Conservation (phyloP, 2,113 vertebrate species). For the Protomyctophum bolini region DNA sequence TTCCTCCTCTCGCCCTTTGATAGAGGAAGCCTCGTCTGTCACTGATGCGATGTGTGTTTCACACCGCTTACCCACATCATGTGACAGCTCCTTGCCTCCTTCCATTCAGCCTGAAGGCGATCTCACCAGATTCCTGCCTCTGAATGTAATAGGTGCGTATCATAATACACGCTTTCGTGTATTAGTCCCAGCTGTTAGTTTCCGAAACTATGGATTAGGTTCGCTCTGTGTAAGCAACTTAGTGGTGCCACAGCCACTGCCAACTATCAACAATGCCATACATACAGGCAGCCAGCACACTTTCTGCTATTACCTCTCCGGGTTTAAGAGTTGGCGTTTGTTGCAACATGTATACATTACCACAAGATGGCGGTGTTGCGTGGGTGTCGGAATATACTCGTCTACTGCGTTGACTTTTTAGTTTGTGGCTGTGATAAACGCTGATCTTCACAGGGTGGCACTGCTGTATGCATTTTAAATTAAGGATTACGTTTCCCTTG, state of each 20-base stretch:
- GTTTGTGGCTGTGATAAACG: slow-evolving; percentile 9
- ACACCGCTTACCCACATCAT: slow-evolving; percentile 43
- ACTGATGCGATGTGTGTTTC: slow-evolving; percentile 41
- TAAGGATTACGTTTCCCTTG: too few species aligned
- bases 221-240: slow-evolving; percentile 25
- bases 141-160: neutral
- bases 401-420: neutral
- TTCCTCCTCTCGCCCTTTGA: neutral
- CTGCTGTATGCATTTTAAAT: slow-evolving; percentile 36
- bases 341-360: neutral
- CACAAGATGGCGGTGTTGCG: slow-evolving; percentile 47
- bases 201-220: neutral
- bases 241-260: slow-evolving; percentile 12
- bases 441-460: slow-evolving; percentile 49
- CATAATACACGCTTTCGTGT: neutral
- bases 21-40: slow-evolving; percentile 34
- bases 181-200: neutral
- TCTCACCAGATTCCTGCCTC: slow-evolving; percentile 24
- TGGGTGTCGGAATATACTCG: neutral
- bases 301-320: slow-evolving; percentile 11
- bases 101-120: neutral
- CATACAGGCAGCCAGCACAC: slow-evolving; percentile 27
- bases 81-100: slow-evolving; percentile 37
- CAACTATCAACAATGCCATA: too few species aligned
- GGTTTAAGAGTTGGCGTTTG: neutral